Evolutionary conservation across 2,113 vertebrate genomes (phyloP).

Genomic region (Paramisgurnus dabryanus): DNA sequence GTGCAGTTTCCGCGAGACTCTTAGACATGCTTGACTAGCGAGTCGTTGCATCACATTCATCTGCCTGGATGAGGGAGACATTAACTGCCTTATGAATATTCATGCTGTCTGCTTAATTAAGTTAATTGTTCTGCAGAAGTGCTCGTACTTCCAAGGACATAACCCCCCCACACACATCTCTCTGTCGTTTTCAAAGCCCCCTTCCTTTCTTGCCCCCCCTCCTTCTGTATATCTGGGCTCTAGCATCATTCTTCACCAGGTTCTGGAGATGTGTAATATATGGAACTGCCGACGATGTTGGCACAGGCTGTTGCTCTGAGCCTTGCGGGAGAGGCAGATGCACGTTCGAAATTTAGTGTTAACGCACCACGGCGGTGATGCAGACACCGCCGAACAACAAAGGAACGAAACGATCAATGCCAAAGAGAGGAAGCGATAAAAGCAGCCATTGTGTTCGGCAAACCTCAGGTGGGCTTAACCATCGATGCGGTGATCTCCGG

Average conservation of each 20-base stretch:
- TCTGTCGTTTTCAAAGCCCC: slow-evolving; percentile 23
- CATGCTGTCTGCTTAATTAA: slow-evolving; percentile 92
- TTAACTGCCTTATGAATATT: slow-evolving; percentile 94
- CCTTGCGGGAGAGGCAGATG: slow-evolving; percentile 54
- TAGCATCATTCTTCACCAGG: slow-evolving; percentile 63
- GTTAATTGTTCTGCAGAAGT: slow-evolving; percentile 92
- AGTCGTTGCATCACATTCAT: slow-evolving; percentile 91
- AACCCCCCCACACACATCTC: slow-evolving; percentile 47
- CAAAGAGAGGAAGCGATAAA: slow-evolving; percentile 7
- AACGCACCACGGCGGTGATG: neutral
- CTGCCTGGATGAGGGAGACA: slow-evolving; percentile 86
- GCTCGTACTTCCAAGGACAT: slow-evolving; percentile 86
- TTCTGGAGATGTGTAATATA: slow-evolving; percentile 59
- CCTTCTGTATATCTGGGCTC: slow-evolving; percentile 49
- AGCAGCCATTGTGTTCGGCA: slow-evolving; percentile 1
- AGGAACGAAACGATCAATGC: slow-evolving; percentile 39
- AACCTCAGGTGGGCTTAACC: slow-evolving; percentile 41
- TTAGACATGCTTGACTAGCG: slow-evolving; percentile 90
- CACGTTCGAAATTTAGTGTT: slow-evolving; percentile 44
- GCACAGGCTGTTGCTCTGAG: slow-evolving; percentile 51
- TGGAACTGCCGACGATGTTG: slow-evolving; percentile 53
- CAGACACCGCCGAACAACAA: slow-evolving; percentile 41
- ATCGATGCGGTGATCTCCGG: slow-evolving; percentile 12
- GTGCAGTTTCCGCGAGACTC: slow-evolving; percentile 81
- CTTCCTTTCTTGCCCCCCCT: slow-evolving; percentile 60